These are phyloP conservation scores for Drosophila tsacasi DNA, from an alignment of 1,140 invertebrate genomes.

Conservation along the genomic window DNA sequence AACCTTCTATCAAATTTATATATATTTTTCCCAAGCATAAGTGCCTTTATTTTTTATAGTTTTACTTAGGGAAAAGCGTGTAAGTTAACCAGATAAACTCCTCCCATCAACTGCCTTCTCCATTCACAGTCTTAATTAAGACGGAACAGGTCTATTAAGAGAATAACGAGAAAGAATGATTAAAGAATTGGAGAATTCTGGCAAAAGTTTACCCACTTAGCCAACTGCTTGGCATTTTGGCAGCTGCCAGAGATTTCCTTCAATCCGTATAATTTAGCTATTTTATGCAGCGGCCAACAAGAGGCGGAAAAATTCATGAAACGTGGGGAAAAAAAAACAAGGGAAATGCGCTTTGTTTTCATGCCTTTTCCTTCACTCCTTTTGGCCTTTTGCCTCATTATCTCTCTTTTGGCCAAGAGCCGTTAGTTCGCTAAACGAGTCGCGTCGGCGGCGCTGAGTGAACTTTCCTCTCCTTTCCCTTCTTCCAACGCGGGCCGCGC, in stretches of 20 bases:
- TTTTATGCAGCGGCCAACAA: conserved; percentile 63
- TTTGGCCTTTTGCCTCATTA: conserved; percentile 70
- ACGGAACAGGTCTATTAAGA: conserved; percentile 35
- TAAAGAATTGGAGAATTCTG: conserved; percentile 35
- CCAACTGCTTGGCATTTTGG: conserved; percentile 62
- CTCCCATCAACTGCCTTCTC: background rate
- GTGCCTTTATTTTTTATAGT: background rate
- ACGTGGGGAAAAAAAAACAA: conserved; percentile 1
- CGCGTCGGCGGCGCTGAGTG: conserved; percentile 15
- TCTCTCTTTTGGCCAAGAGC: conserved; percentile 52
- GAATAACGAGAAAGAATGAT: conserved; percentile 24
- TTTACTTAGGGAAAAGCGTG: background rate
- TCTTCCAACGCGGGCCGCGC: background rate
- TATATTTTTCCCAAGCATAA: background rate
- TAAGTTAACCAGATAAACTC: background rate
- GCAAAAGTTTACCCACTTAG: conserved; percentile 56
- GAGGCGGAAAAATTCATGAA: conserved; percentile 12
- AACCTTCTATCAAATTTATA: background rate
- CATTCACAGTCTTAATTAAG: conserved; percentile 22
- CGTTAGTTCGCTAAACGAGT: conserved; percentile 60
- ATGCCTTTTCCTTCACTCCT: conserved; percentile 45
- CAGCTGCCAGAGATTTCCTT: conserved; percentile 69
- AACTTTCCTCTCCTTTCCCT: conserved; percentile 17
- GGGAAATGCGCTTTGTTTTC: conserved; percentile 56
- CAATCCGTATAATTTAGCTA: conserved; percentile 67